phyloP scores from a whole-genome alignment of 2,888 invertebrate species.

The Aricia artaxerxes region DNA sequence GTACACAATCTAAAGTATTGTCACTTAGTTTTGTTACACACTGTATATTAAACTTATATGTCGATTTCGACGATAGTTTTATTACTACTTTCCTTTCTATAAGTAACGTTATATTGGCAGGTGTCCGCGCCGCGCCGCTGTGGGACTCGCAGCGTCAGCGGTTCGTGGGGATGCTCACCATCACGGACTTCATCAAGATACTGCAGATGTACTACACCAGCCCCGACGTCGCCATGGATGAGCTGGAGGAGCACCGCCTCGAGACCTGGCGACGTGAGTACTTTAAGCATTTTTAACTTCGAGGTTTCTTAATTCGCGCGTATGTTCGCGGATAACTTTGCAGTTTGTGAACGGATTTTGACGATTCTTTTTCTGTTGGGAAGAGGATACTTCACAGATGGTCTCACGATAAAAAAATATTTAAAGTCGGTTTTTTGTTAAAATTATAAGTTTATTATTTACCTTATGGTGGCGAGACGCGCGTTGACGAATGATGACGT shows the following conservation, averaged over 20 bases:
- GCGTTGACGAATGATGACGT: background rate
- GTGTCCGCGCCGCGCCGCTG: constrained; percentile 97
- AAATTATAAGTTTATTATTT: background rate
- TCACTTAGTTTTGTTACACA: too few relatives aligned
- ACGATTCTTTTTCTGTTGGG: too few relatives aligned
- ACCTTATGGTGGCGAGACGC: background rate
- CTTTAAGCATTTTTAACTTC: background rate
- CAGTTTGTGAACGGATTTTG: too few relatives aligned
- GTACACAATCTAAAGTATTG: too few relatives aligned
- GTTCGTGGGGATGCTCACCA: constrained; percentile 99
- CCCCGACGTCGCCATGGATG: constrained; percentile 95
- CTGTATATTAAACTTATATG: too few relatives aligned
- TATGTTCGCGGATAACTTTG: too few relatives aligned
- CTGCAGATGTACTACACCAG: constrained; percentile 98
- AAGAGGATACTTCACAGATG: too few relatives aligned
- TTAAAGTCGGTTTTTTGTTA: background rate
- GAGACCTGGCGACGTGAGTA: constrained; percentile 94
- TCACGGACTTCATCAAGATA: constrained; percentile 99
- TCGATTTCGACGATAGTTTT: too few relatives aligned
- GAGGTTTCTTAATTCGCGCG: too few relatives aligned
- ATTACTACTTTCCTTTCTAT: too few relatives aligned
- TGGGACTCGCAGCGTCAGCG: constrained; percentile 97
- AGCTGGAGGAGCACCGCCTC: constrained; percentile 97
- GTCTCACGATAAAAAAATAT: too few relatives aligned
- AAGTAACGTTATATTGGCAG: constrained; percentile 58